Conservation (phyloP, 2,888 invertebrate genomes). For the Axea sp. region DNA sequence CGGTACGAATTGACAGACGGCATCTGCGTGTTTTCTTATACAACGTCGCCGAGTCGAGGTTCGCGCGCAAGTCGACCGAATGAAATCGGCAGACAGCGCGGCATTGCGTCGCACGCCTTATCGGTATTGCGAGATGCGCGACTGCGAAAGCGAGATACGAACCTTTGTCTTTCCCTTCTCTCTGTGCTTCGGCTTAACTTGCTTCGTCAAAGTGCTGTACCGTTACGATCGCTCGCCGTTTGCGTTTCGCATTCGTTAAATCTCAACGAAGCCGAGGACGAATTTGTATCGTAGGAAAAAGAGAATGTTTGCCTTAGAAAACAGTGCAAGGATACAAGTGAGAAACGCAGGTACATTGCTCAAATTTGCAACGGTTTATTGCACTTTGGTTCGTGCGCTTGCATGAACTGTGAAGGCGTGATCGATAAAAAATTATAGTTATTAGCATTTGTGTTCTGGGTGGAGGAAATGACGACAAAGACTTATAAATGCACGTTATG, state of each 20-base stretch:
- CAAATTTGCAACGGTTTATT: conserved; percentile 50
- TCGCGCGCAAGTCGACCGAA: conserved; percentile 28
- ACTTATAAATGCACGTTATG: too few relatives aligned
- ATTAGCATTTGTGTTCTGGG: conserved; percentile 5
- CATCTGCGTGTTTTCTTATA: conserved; percentile 40
- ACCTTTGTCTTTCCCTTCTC: conserved; percentile 44
- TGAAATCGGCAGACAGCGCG: conserved; percentile 54
- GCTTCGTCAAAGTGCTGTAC: conserved; percentile 49
- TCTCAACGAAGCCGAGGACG: conserved; percentile 38
- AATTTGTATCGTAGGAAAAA: conserved; percentile 49
- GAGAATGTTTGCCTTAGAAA: conserved; percentile 51
- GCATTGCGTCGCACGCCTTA: conserved; percentile 49
- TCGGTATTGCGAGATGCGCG: conserved; percentile 54
- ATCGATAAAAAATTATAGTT: conserved; percentile 8
- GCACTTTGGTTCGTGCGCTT: conserved; percentile 21
- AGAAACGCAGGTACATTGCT: conserved; percentile 37
- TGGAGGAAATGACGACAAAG: neutral
- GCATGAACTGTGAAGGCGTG: conserved; percentile 10
- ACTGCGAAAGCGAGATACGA: conserved; percentile 46
- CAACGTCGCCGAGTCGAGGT: conserved; percentile 4
- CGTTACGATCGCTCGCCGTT: conserved; percentile 43
- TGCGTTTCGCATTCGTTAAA: conserved; percentile 42
- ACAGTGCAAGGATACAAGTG: conserved; percentile 43
- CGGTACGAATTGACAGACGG: conserved; percentile 21
- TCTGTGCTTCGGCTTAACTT: conserved; percentile 4